Base-by-base conservation (phyloP, 2,888 invertebrate genomes). In the Amiota minor region DNA sequence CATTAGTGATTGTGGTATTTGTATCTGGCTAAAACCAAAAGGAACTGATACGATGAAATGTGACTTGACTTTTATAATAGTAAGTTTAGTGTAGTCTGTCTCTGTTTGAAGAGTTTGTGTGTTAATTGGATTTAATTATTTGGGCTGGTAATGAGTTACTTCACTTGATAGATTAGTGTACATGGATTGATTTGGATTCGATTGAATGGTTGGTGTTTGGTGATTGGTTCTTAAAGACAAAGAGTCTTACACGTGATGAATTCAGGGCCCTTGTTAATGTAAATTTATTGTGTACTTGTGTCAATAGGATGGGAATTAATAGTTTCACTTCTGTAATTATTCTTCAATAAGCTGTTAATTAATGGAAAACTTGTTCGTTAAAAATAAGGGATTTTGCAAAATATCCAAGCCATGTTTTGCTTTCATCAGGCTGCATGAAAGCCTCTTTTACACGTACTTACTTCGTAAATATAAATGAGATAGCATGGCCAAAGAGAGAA, bases 121-220 rank as follows among this genome's bases (percentile, higher is more conserved):
- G 80, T 85, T 83, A 83, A 85, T 82, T 85, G 81, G 75, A 77
- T 79, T 78, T 84, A 85, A 81, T 83, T 85, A 81, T 78, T 79
- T 78, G 73, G 74, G 74, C 35, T 73, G 81, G 75, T 78, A 80
- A 81, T 74, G 73, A 70, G 35, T 35, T 35, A 35, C 47, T 47
- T 16, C 65, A 49, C 16, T 65, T 47, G 47, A 65, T 49, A 47
- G 65, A 65, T 65, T 65, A 47, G 16, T 2, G 10, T 20, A 16
- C 16, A 20, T 59, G 20, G 18, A 11, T 11, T 59, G 11, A 9
- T 12, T 9, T 3, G 59, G 59, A 12, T 56, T 56, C 10, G 1
- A 10, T 56, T 16, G 0, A 16, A 56, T 50, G 16, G 14, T 56
- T 18, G 20, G 8, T 3, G 2, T 1, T 35, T 35, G 35, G 71